Conservation (phyloP, 1,140 invertebrate species). For the Propsilocerus akamusi region DNA sequence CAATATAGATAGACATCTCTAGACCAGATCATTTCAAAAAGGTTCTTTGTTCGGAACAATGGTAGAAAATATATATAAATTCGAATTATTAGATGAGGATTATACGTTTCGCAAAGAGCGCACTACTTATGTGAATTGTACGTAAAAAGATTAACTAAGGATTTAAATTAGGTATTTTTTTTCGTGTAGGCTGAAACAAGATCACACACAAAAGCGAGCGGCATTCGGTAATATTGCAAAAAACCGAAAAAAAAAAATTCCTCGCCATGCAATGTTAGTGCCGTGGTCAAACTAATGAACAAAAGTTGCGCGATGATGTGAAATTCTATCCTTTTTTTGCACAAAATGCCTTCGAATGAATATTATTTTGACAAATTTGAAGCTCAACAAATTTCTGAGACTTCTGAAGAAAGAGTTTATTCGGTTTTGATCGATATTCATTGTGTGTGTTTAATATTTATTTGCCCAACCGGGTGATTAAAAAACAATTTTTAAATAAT, state of each 20-base stretch:
- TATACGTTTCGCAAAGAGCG: background rate
- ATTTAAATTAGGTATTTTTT: slow-evolving; percentile 3
- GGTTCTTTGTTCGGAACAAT: too few species aligned
- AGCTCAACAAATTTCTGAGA: too few species aligned
- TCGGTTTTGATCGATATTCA: too few species aligned
- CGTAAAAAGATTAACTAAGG: background rate
- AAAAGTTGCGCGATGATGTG: slow-evolving; percentile 13
- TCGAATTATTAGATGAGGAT: slow-evolving; percentile 1
- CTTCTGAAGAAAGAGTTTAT: too few species aligned
- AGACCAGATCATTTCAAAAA: too few species aligned
- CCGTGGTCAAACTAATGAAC: slow-evolving; percentile 8
- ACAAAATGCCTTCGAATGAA: background rate
- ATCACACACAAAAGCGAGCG: too few species aligned
- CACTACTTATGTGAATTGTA: too few species aligned
- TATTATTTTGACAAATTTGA: too few species aligned
- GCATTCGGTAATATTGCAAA: background rate
- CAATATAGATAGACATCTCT: background rate
- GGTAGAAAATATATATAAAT: background rate
- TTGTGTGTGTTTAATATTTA: too few species aligned
- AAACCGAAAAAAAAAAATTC: background rate
- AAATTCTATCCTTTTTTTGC: slow-evolving; percentile 7
- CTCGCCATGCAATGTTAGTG: background rate
- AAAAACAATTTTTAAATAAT: too few species aligned
- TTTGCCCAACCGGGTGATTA: too few species aligned
- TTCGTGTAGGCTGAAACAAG: too few species aligned